Conservation (phyloP, 2,797 vertebrate species). For the Cheirogaleus major region DNA sequence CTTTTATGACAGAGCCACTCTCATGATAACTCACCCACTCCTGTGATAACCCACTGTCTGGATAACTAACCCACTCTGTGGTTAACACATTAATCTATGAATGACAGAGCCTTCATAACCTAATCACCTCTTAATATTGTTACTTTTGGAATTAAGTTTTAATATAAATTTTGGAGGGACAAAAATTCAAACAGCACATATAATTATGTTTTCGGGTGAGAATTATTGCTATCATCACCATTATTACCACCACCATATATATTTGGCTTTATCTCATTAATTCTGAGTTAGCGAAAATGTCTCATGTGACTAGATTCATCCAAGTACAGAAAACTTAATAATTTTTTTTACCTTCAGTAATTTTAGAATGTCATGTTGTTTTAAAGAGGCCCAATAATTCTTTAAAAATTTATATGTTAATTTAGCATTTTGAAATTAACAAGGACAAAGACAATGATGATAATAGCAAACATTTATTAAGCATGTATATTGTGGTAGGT, state of each 20-base stretch:
- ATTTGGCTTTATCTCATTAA: constrained; percentile 8
- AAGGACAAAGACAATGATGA: not conserved
- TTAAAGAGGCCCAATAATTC: not conserved
- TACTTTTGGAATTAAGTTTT: not conserved
- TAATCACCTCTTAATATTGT: not conserved
- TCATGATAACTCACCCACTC: not conserved
- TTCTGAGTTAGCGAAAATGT: constrained; percentile 12
- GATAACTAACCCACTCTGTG: not conserved
- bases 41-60: not conserved
- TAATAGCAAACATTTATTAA: not conserved
- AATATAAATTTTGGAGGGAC: not conserved
- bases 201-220: not conserved
- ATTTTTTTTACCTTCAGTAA: not conserved
- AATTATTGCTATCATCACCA: not conserved
- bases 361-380: not conserved
- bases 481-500: not conserved
- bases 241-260: not conserved
- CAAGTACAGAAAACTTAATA: not conserved
- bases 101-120: no score
- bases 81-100: not conserved
- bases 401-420: not conserved
- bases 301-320: not conserved
- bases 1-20: not conserved
- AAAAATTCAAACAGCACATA: not conserved
- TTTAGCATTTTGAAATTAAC: not conserved